phyloP scores from a whole-genome alignment of 2,888 invertebrate species.

The Alitta virens region DNA sequence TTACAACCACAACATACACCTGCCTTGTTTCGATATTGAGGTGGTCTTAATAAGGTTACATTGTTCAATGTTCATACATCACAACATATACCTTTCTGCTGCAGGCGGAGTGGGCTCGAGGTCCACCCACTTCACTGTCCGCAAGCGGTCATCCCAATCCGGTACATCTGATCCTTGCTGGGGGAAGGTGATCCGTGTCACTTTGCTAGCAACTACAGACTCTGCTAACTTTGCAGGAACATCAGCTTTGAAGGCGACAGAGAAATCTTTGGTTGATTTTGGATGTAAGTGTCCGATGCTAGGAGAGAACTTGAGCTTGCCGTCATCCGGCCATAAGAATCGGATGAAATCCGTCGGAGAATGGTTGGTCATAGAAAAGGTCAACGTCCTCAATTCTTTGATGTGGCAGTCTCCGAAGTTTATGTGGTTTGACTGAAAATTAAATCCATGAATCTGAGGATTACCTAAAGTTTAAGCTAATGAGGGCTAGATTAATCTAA shows the following conservation, averaged over 20 bases:
- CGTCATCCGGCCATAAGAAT: conserved; percentile 50
- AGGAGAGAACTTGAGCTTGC: conserved; percentile 60
- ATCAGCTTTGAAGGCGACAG: conserved; percentile 60
- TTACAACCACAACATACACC: too few relatives aligned
- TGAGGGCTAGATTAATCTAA: too few relatives aligned
- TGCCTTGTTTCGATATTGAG: too few relatives aligned
- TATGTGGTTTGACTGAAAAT: conserved; percentile 49
- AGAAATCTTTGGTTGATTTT: conserved; percentile 59
- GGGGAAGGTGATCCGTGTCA: conserved; percentile 52
- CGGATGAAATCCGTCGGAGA: conserved; percentile 47
- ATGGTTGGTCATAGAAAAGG: conserved; percentile 54
- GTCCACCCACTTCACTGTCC: conserved; percentile 56
- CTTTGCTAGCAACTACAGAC: conserved; percentile 41
- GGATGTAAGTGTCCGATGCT: conserved; percentile 53
- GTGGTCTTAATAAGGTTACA: too few relatives aligned
- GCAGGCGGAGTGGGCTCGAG: conserved; percentile 16
- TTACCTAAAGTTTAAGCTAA: too few relatives aligned
- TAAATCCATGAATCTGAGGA: too few relatives aligned
- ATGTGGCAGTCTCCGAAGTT: conserved; percentile 55
- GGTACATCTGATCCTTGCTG: conserved; percentile 42
- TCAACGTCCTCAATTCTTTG: conserved; percentile 47
- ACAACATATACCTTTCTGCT: not conserved
- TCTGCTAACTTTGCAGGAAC: conserved; percentile 51
- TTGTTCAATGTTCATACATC: too few relatives aligned
- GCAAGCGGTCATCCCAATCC: conserved; percentile 57